Conservation (phyloP, 2,113 vertebrate species). For the Erythrocercus mccallii region DNA sequence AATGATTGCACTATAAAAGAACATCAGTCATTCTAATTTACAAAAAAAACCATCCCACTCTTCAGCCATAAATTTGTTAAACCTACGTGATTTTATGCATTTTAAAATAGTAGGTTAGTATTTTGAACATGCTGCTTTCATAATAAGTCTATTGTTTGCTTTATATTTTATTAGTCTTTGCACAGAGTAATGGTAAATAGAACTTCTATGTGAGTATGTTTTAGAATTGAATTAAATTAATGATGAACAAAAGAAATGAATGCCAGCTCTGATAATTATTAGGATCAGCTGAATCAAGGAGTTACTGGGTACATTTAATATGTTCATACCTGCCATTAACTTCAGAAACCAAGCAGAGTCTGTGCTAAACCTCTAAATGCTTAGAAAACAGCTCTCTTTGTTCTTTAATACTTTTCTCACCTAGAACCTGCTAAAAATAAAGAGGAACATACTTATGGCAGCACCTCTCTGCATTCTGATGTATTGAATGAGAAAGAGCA, state of each 20-base stretch:
- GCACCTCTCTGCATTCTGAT: background rate
- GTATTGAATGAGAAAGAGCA: background rate
- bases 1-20: background rate
- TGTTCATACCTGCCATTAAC: background rate
- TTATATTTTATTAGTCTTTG: constrained; percentile 4
- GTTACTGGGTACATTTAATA: background rate
- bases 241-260: background rate
- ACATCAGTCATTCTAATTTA: background rate
- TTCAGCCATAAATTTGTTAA: background rate
- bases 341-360: background rate
- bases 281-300: background rate
- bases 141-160: constrained; percentile 3
- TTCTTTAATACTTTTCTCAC: background rate
- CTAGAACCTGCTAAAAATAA: background rate
- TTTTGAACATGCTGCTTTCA: background rate
- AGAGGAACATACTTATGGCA: background rate
- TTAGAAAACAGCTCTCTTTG: background rate
- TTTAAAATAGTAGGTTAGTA: background rate
- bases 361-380: background rate
- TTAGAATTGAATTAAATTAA: constrained; percentile 4
- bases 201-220: background rate
- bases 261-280: background rate
- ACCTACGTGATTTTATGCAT: background rate
- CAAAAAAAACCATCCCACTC: background rate
- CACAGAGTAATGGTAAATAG: background rate